These are phyloP conservation scores for Gambusia holbrooki DNA, from an alignment of 2,113 vertebrate species.

Conservation along the genomic window DNA sequence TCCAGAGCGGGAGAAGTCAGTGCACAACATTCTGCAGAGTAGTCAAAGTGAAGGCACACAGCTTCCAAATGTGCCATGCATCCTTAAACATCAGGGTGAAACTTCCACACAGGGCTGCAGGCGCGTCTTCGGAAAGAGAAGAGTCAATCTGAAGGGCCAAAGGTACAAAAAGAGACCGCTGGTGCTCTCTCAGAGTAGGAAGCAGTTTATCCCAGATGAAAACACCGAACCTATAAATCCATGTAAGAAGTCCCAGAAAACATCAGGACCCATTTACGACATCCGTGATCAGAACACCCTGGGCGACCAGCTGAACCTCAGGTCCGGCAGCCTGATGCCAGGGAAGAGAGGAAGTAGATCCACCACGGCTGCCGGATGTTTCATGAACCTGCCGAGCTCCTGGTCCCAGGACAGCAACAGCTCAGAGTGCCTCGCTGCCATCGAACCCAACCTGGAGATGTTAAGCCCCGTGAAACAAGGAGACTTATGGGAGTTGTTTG, in stretches of 20 bases:
- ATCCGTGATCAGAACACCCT: background rate
- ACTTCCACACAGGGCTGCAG: background rate
- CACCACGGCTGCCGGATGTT: constrained; percentile 12
- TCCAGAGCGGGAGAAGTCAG: constrained; percentile 17
- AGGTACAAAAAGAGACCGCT: constrained; percentile 60
- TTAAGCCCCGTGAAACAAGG: constrained; percentile 16
- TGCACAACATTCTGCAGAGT: constrained; percentile 24
- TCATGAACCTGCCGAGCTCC: constrained; percentile 57
- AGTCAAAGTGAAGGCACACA: constrained; percentile 23
- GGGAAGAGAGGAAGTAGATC: constrained; percentile 3
- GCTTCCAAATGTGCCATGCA: background rate
- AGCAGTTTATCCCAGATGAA: constrained; percentile 30
- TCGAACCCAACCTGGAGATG: constrained; percentile 43
- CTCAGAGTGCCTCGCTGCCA: constrained; percentile 28
- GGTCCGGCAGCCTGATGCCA: background rate
- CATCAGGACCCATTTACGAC: constrained; percentile 17
- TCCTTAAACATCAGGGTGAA: constrained; percentile 17
- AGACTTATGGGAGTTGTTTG: constrained; percentile 76
- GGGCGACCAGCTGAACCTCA: background rate
- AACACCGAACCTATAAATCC: constrained; percentile 32
- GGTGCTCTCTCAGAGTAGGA: constrained; percentile 52
- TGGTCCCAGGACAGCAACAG: constrained; percentile 74
- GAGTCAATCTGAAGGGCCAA: constrained; percentile 10
- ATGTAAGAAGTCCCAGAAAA: constrained; percentile 19
- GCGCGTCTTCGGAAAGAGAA: constrained; percentile 21